Percentiles rank a stretch among this genome's conserved stretches.
Conservation (phyloP, 2,888 invertebrate species). For the Pseudeuparius sepicola region DNA sequence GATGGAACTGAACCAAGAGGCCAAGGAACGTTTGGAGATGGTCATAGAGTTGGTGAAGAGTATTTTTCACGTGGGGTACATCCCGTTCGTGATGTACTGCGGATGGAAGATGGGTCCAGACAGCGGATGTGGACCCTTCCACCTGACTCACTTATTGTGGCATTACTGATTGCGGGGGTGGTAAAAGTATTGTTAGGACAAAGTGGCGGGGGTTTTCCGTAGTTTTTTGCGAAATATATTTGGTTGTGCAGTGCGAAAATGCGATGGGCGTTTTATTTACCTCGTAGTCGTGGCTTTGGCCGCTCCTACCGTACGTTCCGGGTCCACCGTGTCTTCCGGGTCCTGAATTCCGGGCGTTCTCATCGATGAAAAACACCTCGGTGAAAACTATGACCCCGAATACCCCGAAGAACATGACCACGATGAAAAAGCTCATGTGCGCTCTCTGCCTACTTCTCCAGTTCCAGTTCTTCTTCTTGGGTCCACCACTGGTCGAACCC, state of each 20-base stretch:
- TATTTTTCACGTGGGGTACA: conserved; percentile 28
- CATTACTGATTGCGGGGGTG: conserved; percentile 28
- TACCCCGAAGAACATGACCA: conserved; percentile 82
- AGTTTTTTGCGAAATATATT: too few species aligned
- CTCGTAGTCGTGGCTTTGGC: too few species aligned
- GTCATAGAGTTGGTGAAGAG: conserved; percentile 23
- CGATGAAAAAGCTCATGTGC: conserved; percentile 82
- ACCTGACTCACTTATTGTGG: conserved; percentile 30
- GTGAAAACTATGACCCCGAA: conserved; percentile 81
- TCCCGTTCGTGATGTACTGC: conserved; percentile 30
- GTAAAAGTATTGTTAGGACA: too few species aligned
- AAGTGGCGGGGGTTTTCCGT: too few species aligned
- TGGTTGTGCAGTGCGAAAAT: too few species aligned
- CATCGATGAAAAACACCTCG: conserved; percentile 66
- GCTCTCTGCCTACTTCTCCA: conserved; percentile 63
- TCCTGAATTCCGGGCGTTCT: conserved; percentile 46
- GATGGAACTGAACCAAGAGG: conserved; percentile 24
- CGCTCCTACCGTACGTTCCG: too few species aligned
- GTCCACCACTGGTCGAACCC: conserved; percentile 34
- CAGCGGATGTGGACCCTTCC: conserved; percentile 26
- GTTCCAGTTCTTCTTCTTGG: conserved; percentile 31
- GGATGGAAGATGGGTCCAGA: conserved; percentile 31
- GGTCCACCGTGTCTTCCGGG: conserved; percentile 46
- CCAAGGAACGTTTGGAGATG: conserved; percentile 24
- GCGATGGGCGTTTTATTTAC: too few species aligned